Evolutionary conservation across 2,888 invertebrate genomes (phyloP).

Genomic region (Elmis aenea): DNA sequence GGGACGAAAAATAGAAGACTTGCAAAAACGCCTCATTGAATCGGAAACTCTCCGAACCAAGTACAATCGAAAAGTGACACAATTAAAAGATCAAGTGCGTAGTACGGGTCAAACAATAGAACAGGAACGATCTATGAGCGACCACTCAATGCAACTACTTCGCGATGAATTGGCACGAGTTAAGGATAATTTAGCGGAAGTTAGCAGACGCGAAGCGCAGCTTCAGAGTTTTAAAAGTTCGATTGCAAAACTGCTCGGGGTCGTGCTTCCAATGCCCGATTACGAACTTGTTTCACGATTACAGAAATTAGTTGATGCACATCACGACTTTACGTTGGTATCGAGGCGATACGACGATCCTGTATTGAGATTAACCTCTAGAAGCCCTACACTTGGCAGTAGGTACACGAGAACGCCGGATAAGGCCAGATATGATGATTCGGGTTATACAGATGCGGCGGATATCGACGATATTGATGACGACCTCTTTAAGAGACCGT

Average conservation of each 20-base stretch:
- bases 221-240: constrained; percentile 67
- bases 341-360: constrained; percentile 69
- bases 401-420: constrained; percentile 44
- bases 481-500: constrained; percentile 57
- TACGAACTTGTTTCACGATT: constrained; percentile 61
- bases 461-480: constrained; percentile 65
- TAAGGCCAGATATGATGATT: constrained; percentile 66
- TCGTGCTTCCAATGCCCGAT: constrained; percentile 52
- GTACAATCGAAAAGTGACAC: constrained; percentile 65
- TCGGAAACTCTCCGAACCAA: constrained; percentile 72
- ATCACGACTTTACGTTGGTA: constrained; percentile 80
- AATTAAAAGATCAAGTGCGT: constrained; percentile 69
- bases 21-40: constrained; percentile 75
- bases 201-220: constrained; percentile 71
- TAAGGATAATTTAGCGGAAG: constrained; percentile 69
- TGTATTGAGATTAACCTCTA: constrained; percentile 47
- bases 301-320: constrained; percentile 79
- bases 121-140: constrained; percentile 63
- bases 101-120: constrained; percentile 63
- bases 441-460: constrained; percentile 66
- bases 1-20: constrained; percentile 77
- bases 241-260: constrained; percentile 53
- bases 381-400: constrained; percentile 55
- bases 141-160: constrained; percentile 65
- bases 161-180: constrained; percentile 71